Evolutionary conservation across 2,113 vertebrate genomes (phyloP).

Genomic region (Salvelinus namaycush): DNA sequence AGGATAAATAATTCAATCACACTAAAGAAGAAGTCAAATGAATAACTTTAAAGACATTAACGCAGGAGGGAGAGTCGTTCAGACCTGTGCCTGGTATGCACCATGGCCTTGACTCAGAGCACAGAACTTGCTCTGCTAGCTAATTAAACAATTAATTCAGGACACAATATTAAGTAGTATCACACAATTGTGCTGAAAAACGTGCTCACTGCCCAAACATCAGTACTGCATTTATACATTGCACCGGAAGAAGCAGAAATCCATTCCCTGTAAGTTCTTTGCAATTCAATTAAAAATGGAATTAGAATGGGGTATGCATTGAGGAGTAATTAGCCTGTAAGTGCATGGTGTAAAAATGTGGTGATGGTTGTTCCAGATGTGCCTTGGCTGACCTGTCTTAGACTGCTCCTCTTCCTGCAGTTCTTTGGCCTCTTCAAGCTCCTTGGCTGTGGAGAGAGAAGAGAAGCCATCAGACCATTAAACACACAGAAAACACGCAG

Average conservation of each 20-base stretch:
- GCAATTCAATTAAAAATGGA: slow-evolving; percentile 5
- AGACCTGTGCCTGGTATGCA: slow-evolving; percentile 45
- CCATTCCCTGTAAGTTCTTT: slow-evolving; percentile 1
- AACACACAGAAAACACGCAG: slow-evolving; percentile 40
- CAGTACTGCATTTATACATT: slow-evolving; percentile 5
- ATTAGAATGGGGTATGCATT: not conserved
- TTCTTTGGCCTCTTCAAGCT: slow-evolving; percentile 80
- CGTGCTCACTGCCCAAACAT: not conserved
- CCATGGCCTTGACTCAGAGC: slow-evolving; percentile 35
- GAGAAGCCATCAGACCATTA: not conserved
- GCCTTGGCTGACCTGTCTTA: slow-evolving; percentile 83
- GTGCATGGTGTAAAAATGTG: not conserved
- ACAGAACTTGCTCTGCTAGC: slow-evolving; percentile 48
- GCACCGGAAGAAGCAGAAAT: slow-evolving; percentile 8
- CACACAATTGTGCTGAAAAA: slow-evolving; percentile 28
- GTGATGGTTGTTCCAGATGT: slow-evolving; percentile 36
- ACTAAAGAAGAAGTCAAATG: slow-evolving; percentile 73
- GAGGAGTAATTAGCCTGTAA: not conserved
- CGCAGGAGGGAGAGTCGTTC: slow-evolving; percentile 61
- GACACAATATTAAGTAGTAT: slow-evolving; percentile 45
- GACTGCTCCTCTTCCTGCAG: slow-evolving; percentile 76
- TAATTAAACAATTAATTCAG: slow-evolving; percentile 61
- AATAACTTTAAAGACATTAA: slow-evolving; percentile 74
- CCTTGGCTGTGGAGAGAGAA: slow-evolving; percentile 59
- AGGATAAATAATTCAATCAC: slow-evolving; percentile 76